Evolutionary conservation across 2,113 vertebrate species (phyloP), one percentile per base, ranked within the genome.

Genomic region (Malurus alboscapulatus): DNA sequence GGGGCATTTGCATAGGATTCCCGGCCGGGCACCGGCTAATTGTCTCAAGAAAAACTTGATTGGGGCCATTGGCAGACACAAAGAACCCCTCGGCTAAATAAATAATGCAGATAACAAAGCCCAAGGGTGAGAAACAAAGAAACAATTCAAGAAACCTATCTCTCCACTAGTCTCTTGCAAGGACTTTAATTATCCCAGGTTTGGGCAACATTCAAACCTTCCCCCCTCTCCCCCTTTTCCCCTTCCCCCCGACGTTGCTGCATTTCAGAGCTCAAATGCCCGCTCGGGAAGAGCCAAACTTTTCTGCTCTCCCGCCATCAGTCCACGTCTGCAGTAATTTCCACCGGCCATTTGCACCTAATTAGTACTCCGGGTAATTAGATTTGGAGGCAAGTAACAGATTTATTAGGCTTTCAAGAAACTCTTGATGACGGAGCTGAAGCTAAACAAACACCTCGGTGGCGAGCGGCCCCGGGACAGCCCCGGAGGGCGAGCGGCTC

Each of bases 11-110:
- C 98, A 99, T 98, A 98, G 98, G 97, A 98, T 98, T 98, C 98
- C 92, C 96, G 96, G 97, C 98, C 97, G 97, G 97, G 97, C 97
- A 97, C 96, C 96, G 97, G 98, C 98, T 99, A 98, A 98, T 98
- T 98, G 98, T 98, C 98, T 98, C 97, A 98, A 98, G 98, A 98
- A 98, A 98, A 98, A 98, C 98, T 98, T 98, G 98, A 99, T 99
- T 98, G 98, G 98, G 98, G 98, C 98, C 98, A 99, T 99, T 98
- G 98, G 98, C 98, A 97, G 98, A 99, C 98, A 99, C 99, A 99
- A 99, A 99, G 99, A 96, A 98, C 98, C 98, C 98, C 98, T 97
- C 98, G 98, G 98, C 97, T 98, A 97, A 98, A 99, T 98, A 99
- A 99, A 98, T 98, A 98, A 98, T 98, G 98, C 97, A 96, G 98